These are phyloP conservation scores for Semotilus atromaculatus DNA, from an alignment of 2,797 vertebrate species.

Conservation along the genomic window DNA sequence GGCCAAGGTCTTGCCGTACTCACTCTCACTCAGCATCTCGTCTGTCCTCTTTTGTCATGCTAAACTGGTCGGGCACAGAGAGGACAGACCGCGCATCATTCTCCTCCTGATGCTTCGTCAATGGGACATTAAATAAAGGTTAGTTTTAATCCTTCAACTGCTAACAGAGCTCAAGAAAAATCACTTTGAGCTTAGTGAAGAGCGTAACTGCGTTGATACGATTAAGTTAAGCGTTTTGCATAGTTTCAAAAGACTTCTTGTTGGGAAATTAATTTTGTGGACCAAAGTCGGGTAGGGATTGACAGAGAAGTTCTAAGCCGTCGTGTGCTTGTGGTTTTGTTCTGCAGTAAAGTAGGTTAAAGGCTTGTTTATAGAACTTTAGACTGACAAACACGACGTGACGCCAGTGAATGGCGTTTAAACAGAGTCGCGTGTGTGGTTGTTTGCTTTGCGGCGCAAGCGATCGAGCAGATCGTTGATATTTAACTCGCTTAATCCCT, in stretches of 20 bases:
- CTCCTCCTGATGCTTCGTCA: conserved; percentile 60
- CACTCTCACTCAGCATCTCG: conserved; percentile 52
- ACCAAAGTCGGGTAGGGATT: neutral
- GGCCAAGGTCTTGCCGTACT: conserved; percentile 57
- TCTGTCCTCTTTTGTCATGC: conserved; percentile 76
- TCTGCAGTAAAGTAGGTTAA: neutral
- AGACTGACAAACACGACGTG: conserved; percentile 39
- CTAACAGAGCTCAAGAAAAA: conserved; percentile 3
- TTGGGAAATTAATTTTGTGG: neutral
- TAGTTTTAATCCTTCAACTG: conserved; percentile 56
- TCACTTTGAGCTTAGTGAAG: neutral
- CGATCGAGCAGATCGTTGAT: neutral
- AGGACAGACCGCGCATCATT: conserved; percentile 47
- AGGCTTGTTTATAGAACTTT: conserved; percentile 20
- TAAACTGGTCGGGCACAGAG: conserved; percentile 58
- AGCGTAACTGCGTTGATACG: neutral
- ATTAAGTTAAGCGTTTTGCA: neutral
- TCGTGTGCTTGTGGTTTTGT: neutral
- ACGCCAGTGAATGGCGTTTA: neutral
- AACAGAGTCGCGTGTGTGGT: neutral
- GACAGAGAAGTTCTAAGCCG: neutral
- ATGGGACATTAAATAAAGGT: conserved; percentile 67
- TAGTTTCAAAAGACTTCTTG: neutral
- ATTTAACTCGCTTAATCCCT: conserved; percentile 27
- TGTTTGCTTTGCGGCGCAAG: conserved; percentile 6